Base-by-base conservation (phyloP, 1,140 invertebrate genomes). In the Rhopalosiphum maidis region DNA sequence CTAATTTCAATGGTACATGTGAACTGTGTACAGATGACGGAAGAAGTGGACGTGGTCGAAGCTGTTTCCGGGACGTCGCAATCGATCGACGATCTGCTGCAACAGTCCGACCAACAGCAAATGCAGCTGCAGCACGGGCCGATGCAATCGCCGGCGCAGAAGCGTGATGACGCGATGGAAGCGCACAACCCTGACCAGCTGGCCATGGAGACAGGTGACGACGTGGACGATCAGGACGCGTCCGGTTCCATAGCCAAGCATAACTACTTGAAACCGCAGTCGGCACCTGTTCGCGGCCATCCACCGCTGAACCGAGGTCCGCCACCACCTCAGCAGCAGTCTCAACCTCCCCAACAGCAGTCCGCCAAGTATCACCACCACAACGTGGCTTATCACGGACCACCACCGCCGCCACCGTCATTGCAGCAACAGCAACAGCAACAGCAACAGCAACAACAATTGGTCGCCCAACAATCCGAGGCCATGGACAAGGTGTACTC, bases 401-500 rank as follows among this genome's bases (percentile, higher is more conserved):
- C 95, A 8, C 96, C 96, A 5, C 94, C 96, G 95, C 94, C 95
- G 95, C 93, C 95, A 95, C 46, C 95, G 95, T 48, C 94, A 60
- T n/a, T 85, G 41, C 25, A 94, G 93, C 88, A n/a, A 93, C 94
- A 90, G 94, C 41, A 68, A 94, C n/a, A n/a, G n/a, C n/a, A 37
- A 37, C 37, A 37, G 37, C 94, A 68, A 94, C 94, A 92, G 95
- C 95, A 83, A 94, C 95, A 9, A 95, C 95, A 88, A 95, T 46
- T 77, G 30, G 68, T 60, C 8, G 95, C 95, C 55, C 96, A 96
- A 90, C 96, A 94, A 37, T 94, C 95, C 54, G 96, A 96, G 87
- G 96, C 96, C n/a, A 96, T 96, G 94, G 96, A 96, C 93, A 96
- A 96, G 94, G 93, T 94, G 25, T 93, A 94, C n/a, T 95, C 95